phyloP scores from a whole-genome alignment of 1,140 invertebrate species.

The fruit fly (Drosophila melanogaster) region DNA sequence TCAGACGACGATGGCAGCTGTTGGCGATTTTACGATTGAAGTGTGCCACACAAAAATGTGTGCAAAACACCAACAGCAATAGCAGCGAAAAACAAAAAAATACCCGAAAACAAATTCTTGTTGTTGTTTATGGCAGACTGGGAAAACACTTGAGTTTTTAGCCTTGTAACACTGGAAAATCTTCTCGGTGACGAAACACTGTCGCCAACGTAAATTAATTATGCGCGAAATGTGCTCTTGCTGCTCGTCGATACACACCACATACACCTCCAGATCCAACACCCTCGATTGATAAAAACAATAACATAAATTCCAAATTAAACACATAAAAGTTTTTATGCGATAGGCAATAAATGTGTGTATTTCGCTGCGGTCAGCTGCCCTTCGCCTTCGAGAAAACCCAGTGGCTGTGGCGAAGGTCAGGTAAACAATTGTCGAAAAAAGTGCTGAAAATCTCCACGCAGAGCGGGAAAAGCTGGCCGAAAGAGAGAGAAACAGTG shows the following conservation, averaged over 20 bases:
- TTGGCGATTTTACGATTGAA: conserved; percentile 75
- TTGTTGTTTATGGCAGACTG: conserved; percentile 50
- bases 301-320: conserved; percentile 81
- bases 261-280: conserved; percentile 21
- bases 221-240: conserved; percentile 55
- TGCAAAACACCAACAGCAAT: conserved; percentile 9
- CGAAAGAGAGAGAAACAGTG: conserved; percentile 19
- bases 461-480: conserved; percentile 3
- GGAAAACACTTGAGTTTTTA: conserved; percentile 56
- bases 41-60: conserved; percentile 65
- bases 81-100: background rate
- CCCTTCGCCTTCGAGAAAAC: conserved; percentile 47
- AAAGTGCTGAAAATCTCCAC: conserved; percentile 12
- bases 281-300: conserved; percentile 71
- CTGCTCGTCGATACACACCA: conserved; percentile 22
- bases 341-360: conserved; percentile 73
- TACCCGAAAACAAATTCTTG: conserved; percentile 41
- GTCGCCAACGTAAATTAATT: conserved; percentile 65
- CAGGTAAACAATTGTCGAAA: conserved; percentile 68
- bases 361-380: conserved; percentile 47
- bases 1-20: conserved; percentile 60
- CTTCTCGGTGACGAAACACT: conserved; percentile 56
- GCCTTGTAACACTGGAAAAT: conserved; percentile 60
- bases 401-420: conserved; percentile 61
- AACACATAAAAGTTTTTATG: conserved; percentile 81